Base-by-base conservation (phyloP, 2,797 vertebrate species). In the Furcifer pardalis region DNA sequence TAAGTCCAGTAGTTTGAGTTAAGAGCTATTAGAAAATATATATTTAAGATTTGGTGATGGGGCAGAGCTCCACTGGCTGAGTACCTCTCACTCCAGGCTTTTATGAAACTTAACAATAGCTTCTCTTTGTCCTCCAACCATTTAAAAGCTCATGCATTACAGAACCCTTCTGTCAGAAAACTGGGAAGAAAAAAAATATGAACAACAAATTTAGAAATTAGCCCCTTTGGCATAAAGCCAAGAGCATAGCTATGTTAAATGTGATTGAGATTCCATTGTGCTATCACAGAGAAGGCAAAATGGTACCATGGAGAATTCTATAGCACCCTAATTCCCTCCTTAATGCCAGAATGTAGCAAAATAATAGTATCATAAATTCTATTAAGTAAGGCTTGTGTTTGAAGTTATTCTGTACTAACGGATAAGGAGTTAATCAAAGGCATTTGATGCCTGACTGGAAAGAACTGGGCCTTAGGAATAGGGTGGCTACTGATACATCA, bases 321-420 rank as follows among this genome's bases (percentile, higher is more conserved):
- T 73, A 85, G 85, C n/a, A 63, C 9, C 74, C 62, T 37, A 81
- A 68, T 74, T 0, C 44, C 78, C 30, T 44, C 65, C 79, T 83
- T 68, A 79, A 91, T 68, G 60, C 30, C 6, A 1, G 42, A 75
- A 84, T 78, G 40, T 15, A 85, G 30, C 37, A 72, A 46, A 86
- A 13, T 44, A 32, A 0, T 35, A 73, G 59, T 19, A 35, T 74
- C 12, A 74, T 46, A 74, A 63, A 35, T 63, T 89, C 59, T 56
- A 1, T 32, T 68, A 89, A 88, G 83, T 89, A 87, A 84, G 76
- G 73, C 86, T 92, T 74, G 63, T 84, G 89, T 83, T 87, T 90
- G 87, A 91, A 88, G 65, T 88, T 27, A 82, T 68, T 63, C 77
- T 85, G 87, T 69, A 85, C 62, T 30, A 88, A 32, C 46, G 90